Conservation (phyloP, 1,140 invertebrate species). For the Harpegnathos saltator region DNA sequence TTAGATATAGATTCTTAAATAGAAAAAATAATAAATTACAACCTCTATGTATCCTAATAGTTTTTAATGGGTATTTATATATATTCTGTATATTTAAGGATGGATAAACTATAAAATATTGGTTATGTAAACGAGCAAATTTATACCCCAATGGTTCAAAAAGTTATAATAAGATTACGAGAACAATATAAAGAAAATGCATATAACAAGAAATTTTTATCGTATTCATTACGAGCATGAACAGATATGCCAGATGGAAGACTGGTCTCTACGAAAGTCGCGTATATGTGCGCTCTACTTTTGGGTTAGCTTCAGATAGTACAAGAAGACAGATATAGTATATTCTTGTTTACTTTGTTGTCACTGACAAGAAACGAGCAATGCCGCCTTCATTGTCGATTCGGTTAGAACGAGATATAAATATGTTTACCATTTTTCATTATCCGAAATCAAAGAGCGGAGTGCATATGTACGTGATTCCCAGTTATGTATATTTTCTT, state of each 20-base stretch:
- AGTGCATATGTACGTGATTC: too few species aligned
- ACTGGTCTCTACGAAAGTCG: conserved; percentile 58
- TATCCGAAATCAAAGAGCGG: too few species aligned
- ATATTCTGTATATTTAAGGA: background rate
- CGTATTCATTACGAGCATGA: background rate
- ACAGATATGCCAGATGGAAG: background rate
- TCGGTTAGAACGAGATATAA: too few species aligned
- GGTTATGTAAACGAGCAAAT: background rate
- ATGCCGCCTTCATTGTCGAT: too few species aligned
- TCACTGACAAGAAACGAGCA: too few species aligned
- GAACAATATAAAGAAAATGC: background rate
- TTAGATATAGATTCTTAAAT: too few species aligned
- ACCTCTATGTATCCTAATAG: too few species aligned
- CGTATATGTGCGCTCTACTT: too few species aligned
- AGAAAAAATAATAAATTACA: too few species aligned
- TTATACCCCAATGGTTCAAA: background rate
- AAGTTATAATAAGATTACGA: conserved; percentile 7
- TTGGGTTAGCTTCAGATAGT: conserved; percentile 12
- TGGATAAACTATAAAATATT: background rate
- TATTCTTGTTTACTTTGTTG: background rate
- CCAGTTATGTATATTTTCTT: too few species aligned
- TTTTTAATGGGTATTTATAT: too few species aligned
- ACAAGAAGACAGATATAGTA: conserved; percentile 17
- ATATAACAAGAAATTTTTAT: conserved; percentile 24
- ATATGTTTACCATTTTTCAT: too few species aligned